phyloP scores from a whole-genome alignment of 53 echinoderm and acorn worm species.

The Luidia sarsii region DNA sequence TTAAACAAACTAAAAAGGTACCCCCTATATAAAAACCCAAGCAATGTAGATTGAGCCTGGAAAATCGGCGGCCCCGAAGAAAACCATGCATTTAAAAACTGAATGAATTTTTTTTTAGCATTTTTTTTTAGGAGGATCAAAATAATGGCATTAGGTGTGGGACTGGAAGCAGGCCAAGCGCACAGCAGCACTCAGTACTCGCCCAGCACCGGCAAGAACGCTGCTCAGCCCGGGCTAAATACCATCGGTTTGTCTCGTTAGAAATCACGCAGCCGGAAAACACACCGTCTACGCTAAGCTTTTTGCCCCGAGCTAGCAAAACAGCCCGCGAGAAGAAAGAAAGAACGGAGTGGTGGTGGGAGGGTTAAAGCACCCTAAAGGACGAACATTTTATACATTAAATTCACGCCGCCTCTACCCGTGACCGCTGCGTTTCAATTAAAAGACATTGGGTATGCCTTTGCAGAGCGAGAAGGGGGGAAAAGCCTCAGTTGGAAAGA shows the following conservation, averaged over 20 bases:
- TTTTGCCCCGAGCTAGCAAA: neutral
- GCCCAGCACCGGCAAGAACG: neutral
- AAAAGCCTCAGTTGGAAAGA: neutral
- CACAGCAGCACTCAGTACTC: neutral
- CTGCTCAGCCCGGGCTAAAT: conserved; percentile 23
- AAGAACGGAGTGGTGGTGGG: no score
- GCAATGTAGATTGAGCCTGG: no score
- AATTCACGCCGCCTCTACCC: no score
- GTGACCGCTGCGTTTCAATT: no score
- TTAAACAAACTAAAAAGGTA: no score
- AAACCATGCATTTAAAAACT: no score
- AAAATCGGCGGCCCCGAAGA: no score
- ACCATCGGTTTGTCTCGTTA: neutral
- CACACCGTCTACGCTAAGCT: neutral
- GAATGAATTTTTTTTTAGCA: no score
- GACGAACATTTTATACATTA: no score
- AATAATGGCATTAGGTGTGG: conserved; percentile 16
- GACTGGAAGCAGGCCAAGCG: conserved; percentile 32
- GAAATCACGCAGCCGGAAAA: conserved; percentile 12
- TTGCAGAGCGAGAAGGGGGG: neutral
- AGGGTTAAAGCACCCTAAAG: no score
- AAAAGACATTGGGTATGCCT: neutral
- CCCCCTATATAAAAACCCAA: no score
- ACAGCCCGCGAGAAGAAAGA: no score
- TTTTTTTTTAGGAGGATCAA: neutral